These are phyloP conservation scores for Peromyscus californicus DNA, from an alignment of 2,113 vertebrate genomes.

Conservation along the genomic window DNA sequence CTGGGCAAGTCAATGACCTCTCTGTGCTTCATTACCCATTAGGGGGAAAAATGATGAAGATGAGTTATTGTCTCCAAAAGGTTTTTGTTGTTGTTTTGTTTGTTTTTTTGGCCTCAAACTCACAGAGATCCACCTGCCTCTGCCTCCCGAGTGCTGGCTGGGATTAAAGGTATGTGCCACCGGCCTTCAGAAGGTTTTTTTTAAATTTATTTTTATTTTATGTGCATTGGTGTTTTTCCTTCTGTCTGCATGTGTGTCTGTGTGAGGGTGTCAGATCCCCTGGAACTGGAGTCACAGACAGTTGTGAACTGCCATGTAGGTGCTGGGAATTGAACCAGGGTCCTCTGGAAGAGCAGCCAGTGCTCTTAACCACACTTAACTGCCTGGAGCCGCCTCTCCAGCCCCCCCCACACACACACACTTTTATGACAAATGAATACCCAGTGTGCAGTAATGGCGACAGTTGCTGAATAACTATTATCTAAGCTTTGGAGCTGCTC, in stretches of 20 bases:
- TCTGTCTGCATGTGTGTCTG: too few relatives aligned
- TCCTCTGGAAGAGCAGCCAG: too few relatives aligned
- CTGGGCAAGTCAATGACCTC: not conserved
- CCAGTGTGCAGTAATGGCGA: not conserved
- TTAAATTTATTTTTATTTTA: not conserved
- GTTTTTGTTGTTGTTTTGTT: not conserved
- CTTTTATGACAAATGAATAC: not conserved
- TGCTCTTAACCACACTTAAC: not conserved
- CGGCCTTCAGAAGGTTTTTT: not conserved
- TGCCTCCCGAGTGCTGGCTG: too few relatives aligned
- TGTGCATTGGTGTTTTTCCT: not conserved
- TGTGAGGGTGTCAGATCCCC: not conserved
- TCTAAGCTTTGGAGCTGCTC: not conserved
- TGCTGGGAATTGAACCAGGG: not conserved
- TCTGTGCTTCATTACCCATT: conserved; percentile 3
- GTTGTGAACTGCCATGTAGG: not conserved
- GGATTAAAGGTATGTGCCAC: too few relatives aligned
- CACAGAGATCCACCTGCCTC: too few relatives aligned
- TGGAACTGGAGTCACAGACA: not conserved
- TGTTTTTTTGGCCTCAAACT: too few relatives aligned
- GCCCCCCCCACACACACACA: too few relatives aligned
- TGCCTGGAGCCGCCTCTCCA: not conserved
- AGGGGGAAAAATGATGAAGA: not conserved
- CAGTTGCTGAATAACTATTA: not conserved
- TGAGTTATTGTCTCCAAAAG: not conserved